Percentiles rank a stretch among this genome's conserved stretches.
These are phyloP conservation scores for Crocuta crocuta DNA, from an alignment of 2,113 vertebrate species.

Conservation along the genomic window DNA sequence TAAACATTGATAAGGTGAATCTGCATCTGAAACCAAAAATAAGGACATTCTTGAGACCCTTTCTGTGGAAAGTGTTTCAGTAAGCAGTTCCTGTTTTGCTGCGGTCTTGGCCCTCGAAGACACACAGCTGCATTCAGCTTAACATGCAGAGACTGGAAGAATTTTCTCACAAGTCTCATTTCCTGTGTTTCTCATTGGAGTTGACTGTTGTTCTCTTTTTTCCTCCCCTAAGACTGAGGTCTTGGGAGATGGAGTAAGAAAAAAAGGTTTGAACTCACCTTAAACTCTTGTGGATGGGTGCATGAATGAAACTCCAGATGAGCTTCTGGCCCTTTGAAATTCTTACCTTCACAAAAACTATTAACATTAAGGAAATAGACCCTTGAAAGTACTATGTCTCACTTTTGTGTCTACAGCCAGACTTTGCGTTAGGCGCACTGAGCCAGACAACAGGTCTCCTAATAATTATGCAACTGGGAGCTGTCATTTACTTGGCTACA, in stretches of 20 bases:
- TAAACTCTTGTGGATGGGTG: not conserved
- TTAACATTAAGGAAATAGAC: not conserved
- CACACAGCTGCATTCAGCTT: not conserved
- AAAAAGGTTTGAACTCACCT: slow-evolving; percentile 6
- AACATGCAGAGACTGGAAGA: not conserved
- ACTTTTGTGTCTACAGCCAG: not conserved
- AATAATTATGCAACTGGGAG: not conserved
- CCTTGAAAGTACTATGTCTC: not conserved
- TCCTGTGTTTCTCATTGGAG: slow-evolving; percentile 61
- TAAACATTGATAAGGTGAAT: not conserved
- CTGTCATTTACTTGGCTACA: not conserved
- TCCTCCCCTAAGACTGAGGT: not conserved
- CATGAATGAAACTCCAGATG: not conserved
- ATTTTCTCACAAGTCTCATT: slow-evolving; percentile 68
- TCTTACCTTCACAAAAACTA: not conserved
- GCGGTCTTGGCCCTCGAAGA: not conserved
- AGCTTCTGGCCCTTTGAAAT: not conserved
- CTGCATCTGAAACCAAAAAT: not conserved
- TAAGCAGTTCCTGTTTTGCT: slow-evolving; percentile 58
- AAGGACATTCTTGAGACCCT: not conserved
- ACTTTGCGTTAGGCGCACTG: not conserved
- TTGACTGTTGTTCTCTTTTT: slow-evolving; percentile 21
- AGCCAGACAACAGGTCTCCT: not conserved
- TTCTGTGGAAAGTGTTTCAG: not conserved
- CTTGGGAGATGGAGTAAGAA: not conserved